Evolutionary conservation across 2,888 invertebrate genomes (phyloP).

Genomic region (Pollenia angustigena): DNA sequence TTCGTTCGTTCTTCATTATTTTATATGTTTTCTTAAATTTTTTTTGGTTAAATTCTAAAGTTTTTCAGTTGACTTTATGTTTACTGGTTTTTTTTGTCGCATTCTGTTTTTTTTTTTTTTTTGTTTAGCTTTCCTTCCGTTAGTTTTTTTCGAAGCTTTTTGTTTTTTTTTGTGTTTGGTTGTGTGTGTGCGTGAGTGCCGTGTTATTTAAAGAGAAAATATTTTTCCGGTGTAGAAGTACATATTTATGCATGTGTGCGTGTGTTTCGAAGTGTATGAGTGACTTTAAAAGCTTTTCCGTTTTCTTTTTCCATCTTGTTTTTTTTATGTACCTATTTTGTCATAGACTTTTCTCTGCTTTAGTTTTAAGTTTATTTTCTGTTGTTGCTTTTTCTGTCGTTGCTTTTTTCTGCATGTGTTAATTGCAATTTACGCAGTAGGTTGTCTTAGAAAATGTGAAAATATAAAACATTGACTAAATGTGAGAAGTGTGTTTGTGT

Average conservation of each 20-base stretch:
- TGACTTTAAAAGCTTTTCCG: conserved; percentile 67
- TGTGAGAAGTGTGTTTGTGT: conserved; percentile 61
- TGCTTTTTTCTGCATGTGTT: conserved; percentile 59
- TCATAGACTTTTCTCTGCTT: conserved; percentile 43
- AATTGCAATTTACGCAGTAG: conserved; percentile 73
- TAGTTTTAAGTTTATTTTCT: conserved; percentile 43
- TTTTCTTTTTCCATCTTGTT: neutral
- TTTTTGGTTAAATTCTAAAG: conserved; percentile 51
- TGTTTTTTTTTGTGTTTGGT: conserved; percentile 27
- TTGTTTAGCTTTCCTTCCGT: conserved; percentile 39
- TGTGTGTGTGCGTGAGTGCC: conserved; percentile 28
- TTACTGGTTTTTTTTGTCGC: conserved; percentile 64
- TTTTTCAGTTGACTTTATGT: conserved; percentile 49
- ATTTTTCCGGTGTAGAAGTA: conserved; percentile 47
- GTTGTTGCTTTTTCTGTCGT: conserved; percentile 19
- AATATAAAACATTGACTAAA: conserved; percentile 39
- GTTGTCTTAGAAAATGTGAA: conserved; percentile 32
- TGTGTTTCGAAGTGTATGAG: conserved; percentile 42
- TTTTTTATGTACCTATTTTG: conserved; percentile 27
- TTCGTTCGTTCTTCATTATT: conserved; percentile 31
- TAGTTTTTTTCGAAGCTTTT: neutral
- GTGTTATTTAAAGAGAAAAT: conserved; percentile 68
- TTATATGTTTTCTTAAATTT: conserved; percentile 15
- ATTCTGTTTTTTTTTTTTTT: conserved; percentile 62
- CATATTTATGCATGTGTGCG: conserved; percentile 11